Evolutionary conservation across 1,140 invertebrate species (phyloP), one percentile per base, ranked within the genome.

Genomic region (Pollicipes pollicipes): DNA sequence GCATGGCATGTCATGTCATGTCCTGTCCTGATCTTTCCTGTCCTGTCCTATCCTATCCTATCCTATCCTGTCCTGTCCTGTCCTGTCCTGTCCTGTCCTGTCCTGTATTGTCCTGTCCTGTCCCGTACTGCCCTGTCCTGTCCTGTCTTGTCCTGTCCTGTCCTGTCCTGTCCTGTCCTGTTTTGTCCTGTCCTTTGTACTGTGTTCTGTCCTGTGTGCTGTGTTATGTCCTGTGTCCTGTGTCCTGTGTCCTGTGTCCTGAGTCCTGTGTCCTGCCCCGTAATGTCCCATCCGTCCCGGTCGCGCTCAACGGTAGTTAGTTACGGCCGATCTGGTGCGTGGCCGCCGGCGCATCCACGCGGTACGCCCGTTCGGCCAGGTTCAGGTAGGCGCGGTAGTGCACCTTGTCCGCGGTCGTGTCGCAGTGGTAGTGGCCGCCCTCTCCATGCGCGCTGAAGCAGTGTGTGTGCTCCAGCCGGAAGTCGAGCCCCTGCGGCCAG

Each of bases 391-490:
- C 94, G 73, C 90, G 81, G 79, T 95, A 97, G 77, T 91, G 87
- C 1, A 88, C 91, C 31, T 79, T 83, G 26, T 88, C 86, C 0
- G 95, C 93, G 29, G 91, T 92, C 10, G 88, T 91, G 81, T 97
- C 95, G 78, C 89, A 89, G 80, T 97, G 94, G 82, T 97, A 98
- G 84, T 98, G 95, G 8, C 95, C 95, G 72, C 90, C 95, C 82
- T 92, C 88, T 32, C 88, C 88, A 78, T 91, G 88, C 76, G 87
- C 80, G 77, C 90, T 90, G 79, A 90, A 95, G 72, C 91, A 91
- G 79, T 98, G 95, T 78, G 96, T 97, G 82, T 98, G 94, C 79
- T 97, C 93, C 35, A 95, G 84, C 75, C 94, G 83, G 30, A 97
- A 83, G 82, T 97, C 91, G 73, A 95, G 79, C 69, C 87, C 89